Evolutionary conservation across 1,140 invertebrate genomes (phyloP), one percentile per base, ranked within the genome.

Genomic region (Hydropsyche tenuis): DNA sequence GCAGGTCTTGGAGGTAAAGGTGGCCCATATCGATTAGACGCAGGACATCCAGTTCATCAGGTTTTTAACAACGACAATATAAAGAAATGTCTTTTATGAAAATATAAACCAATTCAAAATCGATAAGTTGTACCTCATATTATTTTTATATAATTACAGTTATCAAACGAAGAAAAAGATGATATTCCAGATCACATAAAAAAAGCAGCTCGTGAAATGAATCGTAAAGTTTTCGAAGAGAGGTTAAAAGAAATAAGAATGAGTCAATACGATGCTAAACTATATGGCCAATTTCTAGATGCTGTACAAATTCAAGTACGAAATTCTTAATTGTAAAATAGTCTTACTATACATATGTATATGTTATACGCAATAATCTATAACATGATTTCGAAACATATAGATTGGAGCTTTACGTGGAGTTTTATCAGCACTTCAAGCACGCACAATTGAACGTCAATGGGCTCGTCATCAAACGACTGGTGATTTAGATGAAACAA

Each of bases 401-500:
- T 46, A 84, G 83, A 82, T 85, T 23, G 83, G 83, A 37, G 84
- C 89, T 12, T 81, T 92, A 2, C 85, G 90, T 45, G 88, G 89
- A 1, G 89, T 93, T 73, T 81, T 93, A 74, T 88, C 88, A 51
- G 85, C 91, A 76, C 82, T 96, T 27, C 92, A 98, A 86, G 95
- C 96, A 0, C 96, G 96, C 85, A 93, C 92, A 77, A 96, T 96
- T 78, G 97, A 99, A 80, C 86, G 97, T 7, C 93, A 96, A 78
- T 99, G 97, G 97, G 87, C 91, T 25, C 89, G 91, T 73, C 93
- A 97, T 84, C 95, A 96, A 85, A 96, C 96, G 0, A 91, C 93
- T 60, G 97, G 97, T 0, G 97, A 99, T 82, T 83, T 99, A 25
- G 97, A 99, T 81, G 97, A 99, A 80, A 90, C 90, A 0, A 98